These are phyloP conservation scores for Leptopilina clavipes DNA, from an alignment of 1,140 invertebrate species.

Conservation along the genomic window DNA sequence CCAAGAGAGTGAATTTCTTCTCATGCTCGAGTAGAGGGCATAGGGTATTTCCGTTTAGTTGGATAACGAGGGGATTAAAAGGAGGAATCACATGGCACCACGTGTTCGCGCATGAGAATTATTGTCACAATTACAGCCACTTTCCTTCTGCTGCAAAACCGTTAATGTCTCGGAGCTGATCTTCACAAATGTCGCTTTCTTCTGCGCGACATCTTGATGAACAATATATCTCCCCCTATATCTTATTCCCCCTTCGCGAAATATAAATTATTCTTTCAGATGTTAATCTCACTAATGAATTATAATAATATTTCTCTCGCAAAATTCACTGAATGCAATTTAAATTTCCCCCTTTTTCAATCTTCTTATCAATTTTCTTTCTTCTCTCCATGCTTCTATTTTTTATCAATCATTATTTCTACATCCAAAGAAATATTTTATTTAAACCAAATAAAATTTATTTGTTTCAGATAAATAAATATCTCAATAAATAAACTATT, in stretches of 20 bases:
- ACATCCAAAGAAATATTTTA: too few relatives aligned
- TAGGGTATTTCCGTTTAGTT: slow-evolving; percentile 21
- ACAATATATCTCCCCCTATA: slow-evolving; percentile 4
- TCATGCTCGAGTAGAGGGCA: slow-evolving; percentile 20
- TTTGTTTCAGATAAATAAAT: too few relatives aligned
- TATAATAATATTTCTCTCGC: too few relatives aligned
- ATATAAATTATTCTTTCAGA: background rate
- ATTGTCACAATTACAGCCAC: slow-evolving; percentile 28
- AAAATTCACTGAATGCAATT: background rate
- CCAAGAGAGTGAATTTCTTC: slow-evolving; percentile 8
- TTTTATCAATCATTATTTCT: too few relatives aligned
- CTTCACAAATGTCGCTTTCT: slow-evolving; percentile 16
- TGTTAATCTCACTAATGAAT: too few relatives aligned
- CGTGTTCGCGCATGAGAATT: slow-evolving; percentile 30
- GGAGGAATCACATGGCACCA: slow-evolving; percentile 27
- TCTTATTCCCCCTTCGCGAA: background rate
- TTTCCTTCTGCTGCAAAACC: slow-evolving; percentile 19
- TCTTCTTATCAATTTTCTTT: too few relatives aligned
- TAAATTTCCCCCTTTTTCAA: background rate
- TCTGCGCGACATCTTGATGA: slow-evolving; percentile 22
- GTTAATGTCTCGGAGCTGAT: slow-evolving; percentile 6
- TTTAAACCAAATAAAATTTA: too few relatives aligned
- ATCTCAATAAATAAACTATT: too few relatives aligned
- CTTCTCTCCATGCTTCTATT: too few relatives aligned
- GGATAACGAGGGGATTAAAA: slow-evolving; percentile 31